A percentile compares a stretch with the other conserved stretches of the same genome.
Conservation (phyloP, 2,113 vertebrate species). For the Scortum barcoo region DNA sequence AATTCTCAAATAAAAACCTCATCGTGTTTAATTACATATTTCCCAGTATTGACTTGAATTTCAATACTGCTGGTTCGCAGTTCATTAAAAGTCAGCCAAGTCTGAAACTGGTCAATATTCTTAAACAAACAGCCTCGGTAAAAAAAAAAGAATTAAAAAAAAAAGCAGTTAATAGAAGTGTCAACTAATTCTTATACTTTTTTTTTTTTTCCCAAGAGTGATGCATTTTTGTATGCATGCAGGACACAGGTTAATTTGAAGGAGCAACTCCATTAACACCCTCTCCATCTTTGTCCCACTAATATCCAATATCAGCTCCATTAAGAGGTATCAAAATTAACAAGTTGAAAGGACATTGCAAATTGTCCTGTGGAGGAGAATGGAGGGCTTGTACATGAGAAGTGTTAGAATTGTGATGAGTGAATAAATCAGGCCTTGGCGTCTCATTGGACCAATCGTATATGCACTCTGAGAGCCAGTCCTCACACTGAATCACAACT, state of each 20-base stretch:
- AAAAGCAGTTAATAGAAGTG: slow-evolving; percentile 41
- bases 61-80: slow-evolving; percentile 74
- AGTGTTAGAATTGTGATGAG: slow-evolving; percentile 37
- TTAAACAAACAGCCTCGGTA: slow-evolving; percentile 75
- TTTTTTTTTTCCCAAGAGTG: slow-evolving; percentile 3
- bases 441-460: slow-evolving; percentile 38
- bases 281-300: background rate
- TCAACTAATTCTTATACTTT: slow-evolving; percentile 61
- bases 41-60: slow-evolving; percentile 80
- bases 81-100: slow-evolving; percentile 83
- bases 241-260: slow-evolving; percentile 37
- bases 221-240: slow-evolving; percentile 38
- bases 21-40: slow-evolving; percentile 83
- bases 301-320: slow-evolving; percentile 17
- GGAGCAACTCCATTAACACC: slow-evolving; percentile 21
- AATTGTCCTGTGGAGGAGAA: slow-evolving; percentile 28
- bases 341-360: slow-evolving; percentile 33
- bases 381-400: background rate
- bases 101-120: slow-evolving; percentile 83
- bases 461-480: slow-evolving; percentile 38
- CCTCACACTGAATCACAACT: slow-evolving; percentile 35
- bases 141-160: too few relatives aligned
- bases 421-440: slow-evolving; percentile 39
- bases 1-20: slow-evolving; percentile 79
- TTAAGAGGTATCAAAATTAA: slow-evolving; percentile 31